phyloP scores from a whole-genome alignment of 2,113 vertebrate species.

The Lepus europaeus region DNA sequence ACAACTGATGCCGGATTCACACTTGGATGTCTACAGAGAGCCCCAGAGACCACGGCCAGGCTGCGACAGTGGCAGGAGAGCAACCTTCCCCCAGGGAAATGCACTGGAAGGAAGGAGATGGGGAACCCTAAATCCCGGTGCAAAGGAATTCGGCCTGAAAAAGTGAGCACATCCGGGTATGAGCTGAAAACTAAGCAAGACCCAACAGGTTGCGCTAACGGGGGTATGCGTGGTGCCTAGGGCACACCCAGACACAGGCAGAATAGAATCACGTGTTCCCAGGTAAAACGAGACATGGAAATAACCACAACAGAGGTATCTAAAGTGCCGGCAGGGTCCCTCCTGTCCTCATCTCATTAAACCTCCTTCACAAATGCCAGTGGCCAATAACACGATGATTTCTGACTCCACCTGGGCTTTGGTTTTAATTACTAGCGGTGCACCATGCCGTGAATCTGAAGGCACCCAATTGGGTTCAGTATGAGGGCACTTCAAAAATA shows the following conservation, averaged over 20 bases:
- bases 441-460: background rate
- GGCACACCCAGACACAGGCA: background rate
- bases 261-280: background rate
- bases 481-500: no score
- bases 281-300: constrained; percentile 29
- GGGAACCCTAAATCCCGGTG: background rate
- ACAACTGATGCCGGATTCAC: background rate
- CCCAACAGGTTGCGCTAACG: background rate
- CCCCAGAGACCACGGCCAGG: background rate
- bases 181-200: background rate
- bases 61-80: background rate
- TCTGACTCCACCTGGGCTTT: constrained; percentile 62
- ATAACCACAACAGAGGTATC: background rate
- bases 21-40: background rate
- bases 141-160: background rate
- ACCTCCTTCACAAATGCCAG: constrained; percentile 13
- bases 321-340: constrained; percentile 1
- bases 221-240: background rate
- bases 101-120: background rate
- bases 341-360: constrained; percentile 40
- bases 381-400: constrained; percentile 66
- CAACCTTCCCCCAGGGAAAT: background rate
- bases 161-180: background rate
- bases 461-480: background rate
- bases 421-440: constrained; percentile 53